These are phyloP conservation scores for Tragelaphus eurycerus DNA, from an alignment of 2,797 vertebrate species.

Conservation along the genomic window DNA sequence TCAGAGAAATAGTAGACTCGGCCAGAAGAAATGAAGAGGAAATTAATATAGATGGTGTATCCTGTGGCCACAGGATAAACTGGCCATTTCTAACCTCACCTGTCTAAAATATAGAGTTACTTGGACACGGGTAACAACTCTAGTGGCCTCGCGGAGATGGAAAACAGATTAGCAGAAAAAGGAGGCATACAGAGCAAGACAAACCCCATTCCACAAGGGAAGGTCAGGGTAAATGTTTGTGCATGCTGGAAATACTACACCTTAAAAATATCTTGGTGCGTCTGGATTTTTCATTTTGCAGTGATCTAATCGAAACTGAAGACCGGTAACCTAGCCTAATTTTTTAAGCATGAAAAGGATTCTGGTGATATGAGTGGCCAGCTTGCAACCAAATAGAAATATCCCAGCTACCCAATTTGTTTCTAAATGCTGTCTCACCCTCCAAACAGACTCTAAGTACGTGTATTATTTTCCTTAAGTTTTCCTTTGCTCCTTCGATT, in stretches of 20 bases:
- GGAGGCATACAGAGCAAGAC: accelerated
- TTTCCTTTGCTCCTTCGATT: not conserved
- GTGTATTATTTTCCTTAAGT: not conserved
- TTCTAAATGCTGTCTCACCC: accelerated
- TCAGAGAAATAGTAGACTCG: not conserved
- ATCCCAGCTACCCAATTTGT: too few species aligned
- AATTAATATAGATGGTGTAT: accelerated
- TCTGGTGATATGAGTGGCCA: not conserved
- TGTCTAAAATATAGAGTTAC: not conserved
- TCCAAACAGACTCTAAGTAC: not conserved
- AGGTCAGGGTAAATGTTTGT: too few species aligned
- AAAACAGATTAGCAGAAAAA: not conserved
- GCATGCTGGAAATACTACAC: not conserved
- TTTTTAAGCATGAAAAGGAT: not conserved
- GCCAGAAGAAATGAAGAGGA: not conserved
- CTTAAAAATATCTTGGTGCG: accelerated
- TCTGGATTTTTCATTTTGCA: not conserved
- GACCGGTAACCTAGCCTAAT: not conserved
- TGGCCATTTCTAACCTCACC: not conserved
- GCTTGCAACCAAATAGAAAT: not conserved
- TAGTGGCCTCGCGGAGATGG: not conserved
- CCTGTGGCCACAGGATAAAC: accelerated
- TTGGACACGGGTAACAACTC: accelerated
- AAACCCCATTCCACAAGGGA: accelerated
- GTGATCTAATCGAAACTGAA: not conserved